A percentile compares a stretch with the other conserved stretches of the same genome.
Conservation (phyloP, 1,140 invertebrate species). For the Tetragonula clypearis region DNA sequence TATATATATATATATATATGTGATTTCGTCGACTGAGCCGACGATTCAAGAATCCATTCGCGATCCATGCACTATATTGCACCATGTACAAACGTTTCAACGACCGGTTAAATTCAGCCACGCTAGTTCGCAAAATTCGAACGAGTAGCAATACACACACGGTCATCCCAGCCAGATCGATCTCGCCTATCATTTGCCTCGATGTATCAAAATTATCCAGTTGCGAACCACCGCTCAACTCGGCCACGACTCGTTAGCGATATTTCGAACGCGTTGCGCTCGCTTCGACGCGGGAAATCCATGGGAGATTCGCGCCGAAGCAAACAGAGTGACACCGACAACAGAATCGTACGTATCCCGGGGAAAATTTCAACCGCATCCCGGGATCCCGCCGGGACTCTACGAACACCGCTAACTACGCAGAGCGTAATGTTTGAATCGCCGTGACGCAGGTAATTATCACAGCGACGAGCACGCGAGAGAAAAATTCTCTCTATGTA, state of each 20-base stretch:
- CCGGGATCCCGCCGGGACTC: neutral
- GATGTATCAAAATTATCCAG: neutral
- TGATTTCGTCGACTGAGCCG: neutral
- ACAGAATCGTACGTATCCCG: neutral
- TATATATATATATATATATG: too few relatives aligned
- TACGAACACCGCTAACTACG: neutral
- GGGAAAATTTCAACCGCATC: conserved; percentile 6
- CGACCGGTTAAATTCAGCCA: neutral
- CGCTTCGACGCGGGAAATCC: neutral
- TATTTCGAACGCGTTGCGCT: neutral
- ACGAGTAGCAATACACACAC: neutral
- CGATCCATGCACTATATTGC: neutral
- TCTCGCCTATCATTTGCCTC: conserved; percentile 1
- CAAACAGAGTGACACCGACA: neutral
- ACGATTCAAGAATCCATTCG: neutral
- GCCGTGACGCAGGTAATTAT: neutral
- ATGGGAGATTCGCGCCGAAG: too few relatives aligned
- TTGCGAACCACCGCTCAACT: neutral
- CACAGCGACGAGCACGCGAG: neutral
- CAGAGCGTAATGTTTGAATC: neutral
- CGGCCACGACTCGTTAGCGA: neutral
- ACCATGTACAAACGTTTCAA: neutral
- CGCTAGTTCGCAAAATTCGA: neutral
- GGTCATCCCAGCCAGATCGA: neutral
- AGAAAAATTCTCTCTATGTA: neutral